These are phyloP conservation scores for Leptopilina boulardi DNA, from an alignment of 1,140 invertebrate species.

Conservation along the genomic window DNA sequence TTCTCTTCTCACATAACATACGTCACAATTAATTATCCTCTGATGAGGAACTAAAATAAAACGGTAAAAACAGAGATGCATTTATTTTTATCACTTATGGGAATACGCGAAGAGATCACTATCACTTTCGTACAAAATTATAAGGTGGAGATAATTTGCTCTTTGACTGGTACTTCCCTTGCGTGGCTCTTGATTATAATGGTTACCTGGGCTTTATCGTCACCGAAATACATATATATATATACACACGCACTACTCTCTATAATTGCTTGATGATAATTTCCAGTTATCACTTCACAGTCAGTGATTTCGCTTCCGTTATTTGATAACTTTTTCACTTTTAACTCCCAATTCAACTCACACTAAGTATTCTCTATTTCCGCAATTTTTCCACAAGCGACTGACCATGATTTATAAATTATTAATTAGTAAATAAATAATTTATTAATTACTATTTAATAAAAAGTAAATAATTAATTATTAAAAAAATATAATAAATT, in stretches of 20 bases:
- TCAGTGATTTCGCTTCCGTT: neutral
- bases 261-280: slow-evolving; percentile 3
- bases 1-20: neutral
- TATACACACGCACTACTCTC: neutral
- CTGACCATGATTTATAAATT: no score
- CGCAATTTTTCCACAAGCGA: no score
- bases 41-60: neutral
- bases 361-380: no score
- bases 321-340: neutral
- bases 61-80: neutral
- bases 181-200: slow-evolving; percentile 8
- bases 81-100: slow-evolving; percentile 21
- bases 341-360: no score
- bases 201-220: neutral
- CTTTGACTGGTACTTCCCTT: slow-evolving; percentile 2
- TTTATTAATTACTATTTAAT: no score
- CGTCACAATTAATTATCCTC: neutral
- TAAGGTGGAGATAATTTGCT: slow-evolving; percentile 21
- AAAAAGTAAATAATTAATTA: no score
- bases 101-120: slow-evolving; percentile 7
- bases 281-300: neutral
- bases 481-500: no score
- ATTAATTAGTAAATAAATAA: no score
- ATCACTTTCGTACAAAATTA: slow-evolving; percentile 22
- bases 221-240: neutral